phyloP scores from a whole-genome alignment of 2,113 vertebrate species.

The Limanda limanda region DNA sequence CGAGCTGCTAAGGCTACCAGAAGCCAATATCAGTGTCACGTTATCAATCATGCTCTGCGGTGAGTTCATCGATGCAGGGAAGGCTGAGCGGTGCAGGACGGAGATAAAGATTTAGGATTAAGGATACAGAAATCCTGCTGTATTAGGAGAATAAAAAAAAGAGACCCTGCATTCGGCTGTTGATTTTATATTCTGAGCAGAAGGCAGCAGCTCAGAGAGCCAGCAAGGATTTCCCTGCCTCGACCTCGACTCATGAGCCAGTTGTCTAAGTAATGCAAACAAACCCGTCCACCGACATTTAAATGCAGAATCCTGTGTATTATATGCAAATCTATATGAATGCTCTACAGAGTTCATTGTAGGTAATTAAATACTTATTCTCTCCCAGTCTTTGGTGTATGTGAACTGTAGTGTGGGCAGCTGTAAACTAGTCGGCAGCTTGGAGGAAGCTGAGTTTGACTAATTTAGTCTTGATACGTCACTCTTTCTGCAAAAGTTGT shows the following conservation, averaged over 20 bases:
- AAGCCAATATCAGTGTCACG: constrained; percentile 1
- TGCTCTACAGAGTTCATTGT: not conserved
- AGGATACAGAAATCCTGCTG: not conserved
- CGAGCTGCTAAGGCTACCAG: not conserved
- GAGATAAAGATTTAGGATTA: not conserved
- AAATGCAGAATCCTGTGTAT: not conserved
- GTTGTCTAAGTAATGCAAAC: not conserved
- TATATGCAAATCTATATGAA: constrained; percentile 7
- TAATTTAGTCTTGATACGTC: not conserved
- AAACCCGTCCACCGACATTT: constrained; percentile 6
- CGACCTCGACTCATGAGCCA: too few relatives aligned
- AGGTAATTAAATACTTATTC: not conserved
- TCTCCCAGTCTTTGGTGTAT: not conserved
- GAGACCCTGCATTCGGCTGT: not conserved
- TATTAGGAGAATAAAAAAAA: not conserved
- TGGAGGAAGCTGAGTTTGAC: not conserved
- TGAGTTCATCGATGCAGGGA: not conserved
- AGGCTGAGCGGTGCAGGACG: not conserved
- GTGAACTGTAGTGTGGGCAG: not conserved
- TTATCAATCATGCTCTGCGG: not conserved
- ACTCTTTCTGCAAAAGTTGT: not conserved
- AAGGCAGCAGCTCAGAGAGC: not conserved
- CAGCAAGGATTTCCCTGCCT: too few relatives aligned
- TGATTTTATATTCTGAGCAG: constrained; percentile 3
- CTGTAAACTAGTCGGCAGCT: not conserved